These are phyloP conservation scores for Urocyon cinereoargenteus DNA, from an alignment of 2,797 vertebrate genomes.

Conservation along the genomic window DNA sequence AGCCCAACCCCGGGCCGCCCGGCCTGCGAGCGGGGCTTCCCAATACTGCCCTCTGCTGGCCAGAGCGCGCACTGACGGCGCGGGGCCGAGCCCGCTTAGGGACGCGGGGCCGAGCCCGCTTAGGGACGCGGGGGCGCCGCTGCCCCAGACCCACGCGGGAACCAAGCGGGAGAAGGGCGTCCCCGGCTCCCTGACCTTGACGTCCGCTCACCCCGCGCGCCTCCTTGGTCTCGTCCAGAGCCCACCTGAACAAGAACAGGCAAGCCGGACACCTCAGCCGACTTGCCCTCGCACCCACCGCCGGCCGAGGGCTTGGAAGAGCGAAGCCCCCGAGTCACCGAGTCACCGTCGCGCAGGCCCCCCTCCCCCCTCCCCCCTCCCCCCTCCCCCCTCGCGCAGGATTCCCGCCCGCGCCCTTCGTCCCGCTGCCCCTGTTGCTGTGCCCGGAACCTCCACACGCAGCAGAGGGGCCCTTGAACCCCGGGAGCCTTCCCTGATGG, in stretches of 20 bases:
- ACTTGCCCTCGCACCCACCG: not conserved
- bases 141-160: too few relatives aligned
- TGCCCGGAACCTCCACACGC: not conserved
- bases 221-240: not conserved
- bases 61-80: not conserved
- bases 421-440: not conserved
- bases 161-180: not conserved
- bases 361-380: too few relatives aligned
- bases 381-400: not conserved
- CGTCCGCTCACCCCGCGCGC: not conserved
- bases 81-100: not conserved
- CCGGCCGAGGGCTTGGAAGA: not conserved
- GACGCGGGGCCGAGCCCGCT: not conserved
- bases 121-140: too few relatives aligned
- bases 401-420: accelerated
- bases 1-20: not conserved
- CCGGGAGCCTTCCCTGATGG: accelerated
- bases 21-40: not conserved
- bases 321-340: not conserved
- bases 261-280: accelerated
- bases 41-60: slow-evolving; percentile 77
- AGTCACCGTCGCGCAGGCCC: accelerated
- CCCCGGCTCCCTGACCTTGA: too few relatives aligned
- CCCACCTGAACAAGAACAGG: not conserved
- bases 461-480: accelerated